These are phyloP conservation scores for Diabrotica virgifera DNA, from an alignment of 1,140 invertebrate species.

Conservation along the genomic window DNA sequence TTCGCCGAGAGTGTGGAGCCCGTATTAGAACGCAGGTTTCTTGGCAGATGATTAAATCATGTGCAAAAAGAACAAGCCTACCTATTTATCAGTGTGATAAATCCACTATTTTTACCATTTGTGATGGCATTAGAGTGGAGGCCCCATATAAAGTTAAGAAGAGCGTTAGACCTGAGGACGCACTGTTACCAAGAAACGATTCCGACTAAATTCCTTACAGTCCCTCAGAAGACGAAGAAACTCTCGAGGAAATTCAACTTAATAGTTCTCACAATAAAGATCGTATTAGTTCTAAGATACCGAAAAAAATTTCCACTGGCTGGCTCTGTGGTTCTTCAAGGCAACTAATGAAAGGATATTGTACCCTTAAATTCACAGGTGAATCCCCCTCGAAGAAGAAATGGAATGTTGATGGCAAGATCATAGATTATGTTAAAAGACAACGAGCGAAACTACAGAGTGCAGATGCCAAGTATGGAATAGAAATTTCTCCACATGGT, in stretches of 20 bases:
- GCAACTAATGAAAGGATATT: constrained; percentile 20
- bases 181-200: no score
- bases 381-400: constrained; percentile 32
- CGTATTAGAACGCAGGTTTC: no score
- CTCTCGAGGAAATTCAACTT: constrained; percentile 21
- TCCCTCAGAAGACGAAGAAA: constrained; percentile 12
- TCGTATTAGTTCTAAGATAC: not conserved
- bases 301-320: constrained; percentile 29
- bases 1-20: no score
- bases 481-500: no score
- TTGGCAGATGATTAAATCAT: no score
- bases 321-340: constrained; percentile 21
- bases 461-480: not conserved
- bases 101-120: no score
- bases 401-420: constrained; percentile 32
- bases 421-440: constrained; percentile 33
- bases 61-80: no score
- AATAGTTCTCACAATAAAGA: not conserved
- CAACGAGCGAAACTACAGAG: constrained; percentile 22
- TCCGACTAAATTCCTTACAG: constrained; percentile 11
- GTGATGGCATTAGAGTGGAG: no score
- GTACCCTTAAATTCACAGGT: constrained; percentile 24
- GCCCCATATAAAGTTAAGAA: no score
- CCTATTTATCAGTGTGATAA: no score
- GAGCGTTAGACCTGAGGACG: no score